Percentiles rank a stretch among this genome's conserved stretches.
Evolutionary conservation across 2,888 invertebrate genomes (phyloP).

Genomic region (Drosophila neutralis): DNA sequence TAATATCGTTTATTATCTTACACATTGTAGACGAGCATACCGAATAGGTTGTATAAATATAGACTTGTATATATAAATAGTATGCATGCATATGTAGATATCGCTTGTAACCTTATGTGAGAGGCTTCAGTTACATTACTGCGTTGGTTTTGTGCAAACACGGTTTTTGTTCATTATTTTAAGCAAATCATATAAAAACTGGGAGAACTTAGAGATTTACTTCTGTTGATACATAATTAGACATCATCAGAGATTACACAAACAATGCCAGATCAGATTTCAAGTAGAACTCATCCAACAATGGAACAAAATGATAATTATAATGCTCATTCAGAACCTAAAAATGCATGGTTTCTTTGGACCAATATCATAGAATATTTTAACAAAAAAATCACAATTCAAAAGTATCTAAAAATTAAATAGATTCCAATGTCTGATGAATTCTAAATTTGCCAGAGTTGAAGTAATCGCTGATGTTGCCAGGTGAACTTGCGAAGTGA

Average conservation of each 20-base stretch:
- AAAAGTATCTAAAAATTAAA: background rate
- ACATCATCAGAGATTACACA: background rate
- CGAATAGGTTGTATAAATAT: slow-evolving; percentile 61
- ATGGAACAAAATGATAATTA: background rate
- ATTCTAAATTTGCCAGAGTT: background rate
- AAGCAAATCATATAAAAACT: slow-evolving; percentile 47
- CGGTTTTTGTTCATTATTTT: slow-evolving; percentile 27
- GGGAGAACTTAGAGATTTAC: slow-evolving; percentile 10
- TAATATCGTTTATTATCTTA: slow-evolving; percentile 73
- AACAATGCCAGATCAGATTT: background rate
- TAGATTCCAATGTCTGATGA: background rate
- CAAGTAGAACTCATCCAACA: background rate
- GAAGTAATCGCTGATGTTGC: slow-evolving; percentile 11
- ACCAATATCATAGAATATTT: background rate
- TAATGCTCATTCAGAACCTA: background rate
- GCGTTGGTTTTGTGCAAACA: slow-evolving; percentile 34
- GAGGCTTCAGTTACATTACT: slow-evolving; percentile 16
- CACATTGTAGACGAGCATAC: slow-evolving; percentile 73
- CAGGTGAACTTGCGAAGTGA: slow-evolving; percentile 22
- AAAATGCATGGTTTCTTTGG: background rate
- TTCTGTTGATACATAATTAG: background rate
- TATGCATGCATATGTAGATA: slow-evolving; percentile 45
- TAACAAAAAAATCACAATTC: background rate
- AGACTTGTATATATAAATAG: slow-evolving; percentile 48
- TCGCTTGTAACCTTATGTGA: slow-evolving; percentile 37